These are phyloP conservation scores for Alligator sinensis DNA, from an alignment of 2,113 vertebrate genomes.

Conservation along the genomic window DNA sequence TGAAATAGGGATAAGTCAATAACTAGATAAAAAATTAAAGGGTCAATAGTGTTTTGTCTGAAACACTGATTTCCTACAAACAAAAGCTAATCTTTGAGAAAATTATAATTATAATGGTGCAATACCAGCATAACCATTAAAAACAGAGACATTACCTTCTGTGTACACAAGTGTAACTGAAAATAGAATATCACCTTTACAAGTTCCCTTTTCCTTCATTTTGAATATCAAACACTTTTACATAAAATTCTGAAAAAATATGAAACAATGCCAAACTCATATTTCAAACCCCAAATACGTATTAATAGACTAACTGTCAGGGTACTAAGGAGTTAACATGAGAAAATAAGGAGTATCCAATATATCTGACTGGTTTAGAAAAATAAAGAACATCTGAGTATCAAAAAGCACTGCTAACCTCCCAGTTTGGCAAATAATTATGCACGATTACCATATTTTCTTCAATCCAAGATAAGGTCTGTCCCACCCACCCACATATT, in stretches of 20 bases:
- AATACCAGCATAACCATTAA: neutral
- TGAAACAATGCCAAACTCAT: constrained; percentile 2
- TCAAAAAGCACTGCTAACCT: neutral
- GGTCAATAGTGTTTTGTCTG: neutral
- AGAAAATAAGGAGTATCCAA: constrained; percentile 17
- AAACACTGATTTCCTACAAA: neutral
- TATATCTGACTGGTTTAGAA: neutral
- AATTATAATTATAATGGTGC: neutral
- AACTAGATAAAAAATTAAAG: neutral
- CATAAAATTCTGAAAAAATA: neutral
- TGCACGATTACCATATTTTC: neutral
- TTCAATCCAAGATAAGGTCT: too few species aligned
- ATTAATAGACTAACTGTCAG: constrained; percentile 4
- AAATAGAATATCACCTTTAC: neutral
- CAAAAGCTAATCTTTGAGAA: neutral
- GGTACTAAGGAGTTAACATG: neutral
- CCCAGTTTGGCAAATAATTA: neutral
- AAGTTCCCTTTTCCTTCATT: neutral
- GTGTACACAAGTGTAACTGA: neutral
- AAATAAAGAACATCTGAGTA: neutral
- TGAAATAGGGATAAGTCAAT: neutral
- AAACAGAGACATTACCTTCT: neutral
- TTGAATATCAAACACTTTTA: neutral
- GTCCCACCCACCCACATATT: too few species aligned
- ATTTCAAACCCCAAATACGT: constrained; percentile 13